A percentile compares a stretch with the other conserved stretches of the same genome.
Evolutionary conservation across 2,888 invertebrate species (phyloP).

Genomic region (Tinea trinotella): DNA sequence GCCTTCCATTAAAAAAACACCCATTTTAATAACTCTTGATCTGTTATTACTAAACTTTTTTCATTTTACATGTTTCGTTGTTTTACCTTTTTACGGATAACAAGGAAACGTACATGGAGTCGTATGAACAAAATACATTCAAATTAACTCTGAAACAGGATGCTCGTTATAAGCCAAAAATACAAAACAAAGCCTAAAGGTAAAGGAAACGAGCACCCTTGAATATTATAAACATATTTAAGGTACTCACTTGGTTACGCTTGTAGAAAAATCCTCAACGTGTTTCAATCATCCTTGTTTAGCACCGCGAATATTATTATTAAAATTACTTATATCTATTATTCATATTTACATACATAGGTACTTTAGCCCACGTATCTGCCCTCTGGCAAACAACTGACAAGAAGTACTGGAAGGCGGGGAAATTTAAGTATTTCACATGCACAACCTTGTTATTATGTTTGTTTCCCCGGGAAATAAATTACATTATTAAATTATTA

Average conservation of each 20-base stretch:
- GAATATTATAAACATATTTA: conserved; percentile 25
- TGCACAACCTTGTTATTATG: neutral
- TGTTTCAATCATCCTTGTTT: neutral
- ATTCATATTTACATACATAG: no score
- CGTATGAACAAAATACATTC: conserved; percentile 40
- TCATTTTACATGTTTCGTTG: neutral
- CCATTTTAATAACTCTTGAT: neutral
- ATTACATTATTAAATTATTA: no score
- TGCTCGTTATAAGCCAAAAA: conserved; percentile 55
- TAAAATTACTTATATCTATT: neutral
- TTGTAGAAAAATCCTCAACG: no score
- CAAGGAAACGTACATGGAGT: neutral
- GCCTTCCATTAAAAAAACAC: neutral
- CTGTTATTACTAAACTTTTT: neutral
- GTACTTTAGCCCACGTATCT: neutral
- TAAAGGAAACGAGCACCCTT: conserved; percentile 39
- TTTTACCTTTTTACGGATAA: conserved; percentile 13
- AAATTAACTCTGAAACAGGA: conserved; percentile 61
- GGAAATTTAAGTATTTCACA: neutral
- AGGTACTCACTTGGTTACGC: no score
- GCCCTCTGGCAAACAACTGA: neutral
- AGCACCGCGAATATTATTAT: neutral
- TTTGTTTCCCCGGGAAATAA: neutral
- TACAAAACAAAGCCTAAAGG: conserved; percentile 43
- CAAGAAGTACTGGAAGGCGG: neutral